Percentiles rank a stretch among this genome's conserved stretches.
Evolutionary conservation across 2,113 vertebrate genomes (phyloP).

Genomic region (Erythrocebus patas): DNA sequence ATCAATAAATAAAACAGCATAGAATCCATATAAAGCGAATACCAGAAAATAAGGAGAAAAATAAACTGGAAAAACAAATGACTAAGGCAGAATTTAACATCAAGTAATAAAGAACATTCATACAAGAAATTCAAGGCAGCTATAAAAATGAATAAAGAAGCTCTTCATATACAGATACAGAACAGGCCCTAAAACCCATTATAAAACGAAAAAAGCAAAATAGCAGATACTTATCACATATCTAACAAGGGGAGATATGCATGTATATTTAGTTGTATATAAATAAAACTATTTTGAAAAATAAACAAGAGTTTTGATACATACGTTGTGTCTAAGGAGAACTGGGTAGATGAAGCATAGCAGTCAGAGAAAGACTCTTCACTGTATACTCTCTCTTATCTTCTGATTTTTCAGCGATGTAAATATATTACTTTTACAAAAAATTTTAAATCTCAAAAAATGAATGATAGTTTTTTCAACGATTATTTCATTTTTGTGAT

Average conservation of each 20-base stretch:
- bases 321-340: background rate
- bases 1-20: background rate
- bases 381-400: background rate
- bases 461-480: background rate
- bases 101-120: background rate
- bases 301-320: background rate
- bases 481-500: background rate
- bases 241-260: background rate
- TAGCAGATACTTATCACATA: background rate
- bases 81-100: background rate
- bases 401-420: slow-evolving; percentile 13
- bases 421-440: background rate
- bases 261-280: background rate
- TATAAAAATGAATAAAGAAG: background rate
- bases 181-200: background rate
- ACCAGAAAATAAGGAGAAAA: background rate
- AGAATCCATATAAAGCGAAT: background rate
- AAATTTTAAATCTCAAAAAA: background rate
- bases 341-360: background rate
- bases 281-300: background rate
- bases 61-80: background rate
- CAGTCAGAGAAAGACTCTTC: background rate
- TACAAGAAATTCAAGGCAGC: background rate
- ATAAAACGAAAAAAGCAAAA: background rate
- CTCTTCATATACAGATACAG: background rate